Evolutionary conservation across 2,888 invertebrate species (phyloP).

Genomic region (Xestia xanthographa): DNA sequence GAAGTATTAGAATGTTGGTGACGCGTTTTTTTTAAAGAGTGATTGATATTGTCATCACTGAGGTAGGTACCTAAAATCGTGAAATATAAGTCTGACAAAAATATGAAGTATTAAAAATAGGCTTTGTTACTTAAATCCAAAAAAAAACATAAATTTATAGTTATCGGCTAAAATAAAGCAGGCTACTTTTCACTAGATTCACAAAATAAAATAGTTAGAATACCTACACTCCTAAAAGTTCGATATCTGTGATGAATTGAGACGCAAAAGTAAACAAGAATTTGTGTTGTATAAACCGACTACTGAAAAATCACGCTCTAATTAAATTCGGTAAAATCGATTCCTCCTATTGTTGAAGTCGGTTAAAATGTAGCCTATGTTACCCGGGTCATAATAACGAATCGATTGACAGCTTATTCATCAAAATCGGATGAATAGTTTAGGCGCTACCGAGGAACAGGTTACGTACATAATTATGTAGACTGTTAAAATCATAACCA

Average conservation of each 20-base stretch:
- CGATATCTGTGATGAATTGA: not conserved
- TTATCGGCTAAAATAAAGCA: not conserved
- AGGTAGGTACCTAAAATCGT: not conserved
- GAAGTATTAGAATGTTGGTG: not conserved
- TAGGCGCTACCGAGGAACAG: no score
- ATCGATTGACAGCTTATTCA: no score
- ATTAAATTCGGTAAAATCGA: no score
- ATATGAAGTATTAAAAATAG: not conserved
- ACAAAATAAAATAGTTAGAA: not conserved
- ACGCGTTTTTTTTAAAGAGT: not conserved
- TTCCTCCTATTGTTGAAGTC: no score
- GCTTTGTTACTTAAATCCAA: not conserved
- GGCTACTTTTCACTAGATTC: not conserved
- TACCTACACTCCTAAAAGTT: not conserved
- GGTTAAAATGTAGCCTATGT: no score
- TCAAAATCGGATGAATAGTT: no score
- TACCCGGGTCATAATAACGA: no score
- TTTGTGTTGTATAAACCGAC: no score
- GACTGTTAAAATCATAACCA: no score
- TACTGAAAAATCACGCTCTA: no score
- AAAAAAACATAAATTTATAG: not conserved
- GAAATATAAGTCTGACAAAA: not conserved
- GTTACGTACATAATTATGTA: no score
- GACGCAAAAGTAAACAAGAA: not conserved
- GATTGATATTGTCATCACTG: not conserved